Evolutionary conservation across 2,888 invertebrate genomes (phyloP).

Genomic region (Scaptomyza cyrtandrae): DNA sequence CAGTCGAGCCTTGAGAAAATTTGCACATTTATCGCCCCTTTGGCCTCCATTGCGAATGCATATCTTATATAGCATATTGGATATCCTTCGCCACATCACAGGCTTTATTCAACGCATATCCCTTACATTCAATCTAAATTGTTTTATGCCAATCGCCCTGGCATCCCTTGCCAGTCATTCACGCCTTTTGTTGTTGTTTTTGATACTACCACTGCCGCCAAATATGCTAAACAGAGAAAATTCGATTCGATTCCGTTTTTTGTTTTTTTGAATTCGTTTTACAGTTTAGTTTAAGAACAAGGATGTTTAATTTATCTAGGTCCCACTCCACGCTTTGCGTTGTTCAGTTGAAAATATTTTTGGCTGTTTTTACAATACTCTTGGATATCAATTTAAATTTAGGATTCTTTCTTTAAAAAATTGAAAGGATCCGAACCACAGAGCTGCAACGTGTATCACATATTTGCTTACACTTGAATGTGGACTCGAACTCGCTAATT

Average conservation of each 20-base stretch:
- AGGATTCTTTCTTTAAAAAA: no score
- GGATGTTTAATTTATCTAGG: conserved; percentile 63
- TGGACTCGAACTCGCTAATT: no score
- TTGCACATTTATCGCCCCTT: conserved; percentile 64
- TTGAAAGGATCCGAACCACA: no score
- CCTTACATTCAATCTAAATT: conserved; percentile 72
- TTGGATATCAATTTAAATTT: conserved; percentile 42
- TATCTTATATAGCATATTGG: no score
- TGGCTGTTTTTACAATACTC: conserved; percentile 40
- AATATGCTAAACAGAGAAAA: conserved; percentile 72
- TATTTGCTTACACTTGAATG: no score
- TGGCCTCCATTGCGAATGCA: conserved; percentile 40
- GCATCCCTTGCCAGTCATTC: conserved; percentile 46
- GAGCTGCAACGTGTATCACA: no score
- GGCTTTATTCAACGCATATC: conserved; percentile 42
- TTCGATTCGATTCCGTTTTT: conserved; percentile 51
- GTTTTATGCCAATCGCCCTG: conserved; percentile 61
- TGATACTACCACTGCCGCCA: conserved; percentile 35
- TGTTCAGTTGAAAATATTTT: conserved; percentile 45
- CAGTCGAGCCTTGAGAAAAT: conserved; percentile 58
- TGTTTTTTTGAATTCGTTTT: conserved; percentile 34
- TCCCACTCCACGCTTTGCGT: conserved; percentile 40
- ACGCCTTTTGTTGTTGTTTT: conserved; percentile 29
- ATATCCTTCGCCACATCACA: conserved; percentile 39
- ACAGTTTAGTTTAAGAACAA: conserved; percentile 11